Evolutionary conservation across 2,888 invertebrate genomes (phyloP).

Genomic region (Sinodicranocentrus sp.): DNA sequence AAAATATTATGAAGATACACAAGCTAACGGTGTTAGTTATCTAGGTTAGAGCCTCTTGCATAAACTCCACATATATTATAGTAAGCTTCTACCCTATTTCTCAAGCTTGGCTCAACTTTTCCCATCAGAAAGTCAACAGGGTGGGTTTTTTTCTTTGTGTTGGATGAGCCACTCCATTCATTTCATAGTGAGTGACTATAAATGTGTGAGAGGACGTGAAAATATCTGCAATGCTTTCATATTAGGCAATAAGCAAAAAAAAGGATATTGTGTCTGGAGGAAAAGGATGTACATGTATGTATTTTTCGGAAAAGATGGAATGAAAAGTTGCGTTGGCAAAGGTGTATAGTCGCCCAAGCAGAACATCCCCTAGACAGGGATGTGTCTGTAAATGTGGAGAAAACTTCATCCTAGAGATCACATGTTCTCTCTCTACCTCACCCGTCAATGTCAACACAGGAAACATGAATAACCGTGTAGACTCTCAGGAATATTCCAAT

Average conservation of each 20-base stretch:
- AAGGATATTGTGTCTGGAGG: too few species aligned
- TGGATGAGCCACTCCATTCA: background rate
- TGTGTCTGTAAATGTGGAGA: background rate
- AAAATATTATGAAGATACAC: too few species aligned
- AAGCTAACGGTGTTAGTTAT: too few species aligned
- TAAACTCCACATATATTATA: too few species aligned
- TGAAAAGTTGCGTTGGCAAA: too few species aligned
- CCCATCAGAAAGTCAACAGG: background rate
- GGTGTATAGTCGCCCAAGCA: conserved; percentile 14
- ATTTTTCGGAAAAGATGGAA: too few species aligned
- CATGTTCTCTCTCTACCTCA: background rate
- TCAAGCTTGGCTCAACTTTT: background rate
- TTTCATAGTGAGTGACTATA: conserved; percentile 34
- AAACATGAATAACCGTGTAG: conserved; percentile 9
- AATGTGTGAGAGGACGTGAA: conserved; percentile 4
- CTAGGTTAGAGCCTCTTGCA: too few species aligned
- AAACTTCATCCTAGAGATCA: background rate
- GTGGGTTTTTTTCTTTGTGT: background rate
- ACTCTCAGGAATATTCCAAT: background rate
- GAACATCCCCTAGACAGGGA: conserved; percentile 18
- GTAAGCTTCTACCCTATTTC: too few species aligned
- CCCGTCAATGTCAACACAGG: conserved; percentile 13
- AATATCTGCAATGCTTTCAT: background rate
- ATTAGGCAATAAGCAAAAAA: background rate
- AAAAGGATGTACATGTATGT: background rate